Evolutionary conservation across 2,797 vertebrate genomes (phyloP).

Genomic region (Hydrocynus forskahlii): DNA sequence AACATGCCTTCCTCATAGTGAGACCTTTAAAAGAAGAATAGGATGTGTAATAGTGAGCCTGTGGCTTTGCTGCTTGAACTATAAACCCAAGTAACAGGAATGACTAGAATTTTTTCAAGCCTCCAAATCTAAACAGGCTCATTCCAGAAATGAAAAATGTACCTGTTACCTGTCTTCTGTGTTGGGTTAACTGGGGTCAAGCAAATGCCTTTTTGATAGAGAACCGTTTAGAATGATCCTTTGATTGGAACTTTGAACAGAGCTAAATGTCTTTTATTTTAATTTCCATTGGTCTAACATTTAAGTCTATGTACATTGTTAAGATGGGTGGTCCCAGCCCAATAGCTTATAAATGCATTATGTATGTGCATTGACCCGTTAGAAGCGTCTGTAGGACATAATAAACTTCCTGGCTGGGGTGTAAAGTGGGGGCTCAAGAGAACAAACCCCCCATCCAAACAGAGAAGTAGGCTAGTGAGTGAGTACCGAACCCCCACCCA

Average conservation of each 20-base stretch:
- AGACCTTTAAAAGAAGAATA: too few relatives aligned
- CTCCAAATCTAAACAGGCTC: not conserved
- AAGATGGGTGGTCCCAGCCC: conserved; percentile 40
- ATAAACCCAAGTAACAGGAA: not conserved
- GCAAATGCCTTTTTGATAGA: not conserved
- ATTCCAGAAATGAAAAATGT: not conserved
- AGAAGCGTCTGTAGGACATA: conserved; percentile 67
- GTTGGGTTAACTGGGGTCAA: not conserved
- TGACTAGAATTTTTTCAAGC: not conserved
- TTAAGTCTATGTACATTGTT: conserved; percentile 31
- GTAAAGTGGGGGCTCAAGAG: conserved; percentile 41
- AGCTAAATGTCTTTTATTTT: conserved; percentile 4
- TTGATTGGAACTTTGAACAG: not conserved
- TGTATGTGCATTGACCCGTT: conserved; percentile 63
- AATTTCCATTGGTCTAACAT: not conserved
- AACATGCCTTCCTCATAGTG: too few relatives aligned
- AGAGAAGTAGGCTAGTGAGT: conserved; percentile 21
- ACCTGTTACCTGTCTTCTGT: not conserved
- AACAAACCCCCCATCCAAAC: conserved; percentile 46
- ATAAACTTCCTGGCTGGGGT: conserved; percentile 65
- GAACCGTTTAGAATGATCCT: not conserved
- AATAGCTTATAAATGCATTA: conserved; percentile 54
- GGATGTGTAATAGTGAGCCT: too few relatives aligned
- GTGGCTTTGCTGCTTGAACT: too few relatives aligned
- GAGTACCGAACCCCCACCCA: not conserved